These are phyloP conservation scores for Microcebus griseorufus DNA, from an alignment of 2,113 vertebrate genomes.

Conservation along the genomic window DNA sequence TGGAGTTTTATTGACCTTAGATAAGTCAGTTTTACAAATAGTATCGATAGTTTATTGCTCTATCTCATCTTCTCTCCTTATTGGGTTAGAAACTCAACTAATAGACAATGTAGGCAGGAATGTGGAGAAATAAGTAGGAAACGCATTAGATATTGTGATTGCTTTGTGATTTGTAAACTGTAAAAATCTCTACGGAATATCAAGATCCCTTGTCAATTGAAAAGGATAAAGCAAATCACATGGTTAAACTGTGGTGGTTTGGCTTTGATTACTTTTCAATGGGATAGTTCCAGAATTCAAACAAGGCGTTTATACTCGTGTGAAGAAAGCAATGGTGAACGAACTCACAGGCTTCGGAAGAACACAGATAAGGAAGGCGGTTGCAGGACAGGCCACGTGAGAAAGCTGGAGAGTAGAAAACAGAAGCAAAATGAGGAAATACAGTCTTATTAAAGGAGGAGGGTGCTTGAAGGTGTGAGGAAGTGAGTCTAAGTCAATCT, in stretches of 20 bases:
- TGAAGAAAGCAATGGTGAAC: neutral
- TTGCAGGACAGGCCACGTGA: too few relatives aligned
- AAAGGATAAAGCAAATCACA: neutral
- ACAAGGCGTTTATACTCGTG: neutral
- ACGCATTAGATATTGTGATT: rapidly evolving
- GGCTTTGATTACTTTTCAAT: neutral
- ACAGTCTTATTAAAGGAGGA: rapidly evolving
- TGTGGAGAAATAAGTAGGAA: neutral
- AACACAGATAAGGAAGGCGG: rapidly evolving
- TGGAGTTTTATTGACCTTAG: neutral
- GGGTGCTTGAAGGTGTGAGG: rapidly evolving
- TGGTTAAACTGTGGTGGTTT: neutral
- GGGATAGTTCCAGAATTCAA: too few relatives aligned
- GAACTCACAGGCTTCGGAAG: neutral
- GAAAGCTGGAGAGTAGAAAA: neutral
- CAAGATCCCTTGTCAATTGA: neutral
- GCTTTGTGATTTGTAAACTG: neutral
- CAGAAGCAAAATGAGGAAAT: rapidly evolving
- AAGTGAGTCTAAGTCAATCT: too few relatives aligned
- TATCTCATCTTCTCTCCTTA: neutral
- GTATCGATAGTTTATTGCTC: neutral
- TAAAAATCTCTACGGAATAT: neutral
- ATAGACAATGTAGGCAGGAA: neutral
- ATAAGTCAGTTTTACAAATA: neutral
- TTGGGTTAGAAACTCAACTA: neutral